Percentiles rank a stretch among this genome's conserved stretches.
Evolutionary conservation across 2,113 vertebrate species (phyloP).

Genomic region (Lontra canadensis): DNA sequence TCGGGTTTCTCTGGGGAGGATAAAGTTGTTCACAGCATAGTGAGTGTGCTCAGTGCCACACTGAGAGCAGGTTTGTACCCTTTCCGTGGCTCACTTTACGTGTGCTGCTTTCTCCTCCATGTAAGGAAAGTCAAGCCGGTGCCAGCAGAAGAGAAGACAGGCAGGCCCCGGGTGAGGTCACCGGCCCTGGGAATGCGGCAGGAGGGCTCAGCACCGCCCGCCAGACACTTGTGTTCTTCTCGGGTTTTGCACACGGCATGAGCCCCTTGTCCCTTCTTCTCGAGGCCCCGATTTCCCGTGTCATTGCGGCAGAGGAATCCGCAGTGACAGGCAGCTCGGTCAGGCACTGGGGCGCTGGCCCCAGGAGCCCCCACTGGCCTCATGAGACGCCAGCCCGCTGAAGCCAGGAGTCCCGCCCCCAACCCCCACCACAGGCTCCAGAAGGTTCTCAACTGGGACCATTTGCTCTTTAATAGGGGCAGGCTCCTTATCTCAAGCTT

Average conservation of each 20-base stretch:
- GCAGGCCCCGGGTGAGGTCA: rapidly evolving
- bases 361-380: too few relatives aligned
- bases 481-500: neutral
- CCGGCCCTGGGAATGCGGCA: neutral
- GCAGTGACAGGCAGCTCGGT: rapidly evolving
- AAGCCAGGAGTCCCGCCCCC: neutral
- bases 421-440: neutral
- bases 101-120: neutral
- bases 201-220: rapidly evolving
- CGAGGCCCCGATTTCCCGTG: rapidly evolving
- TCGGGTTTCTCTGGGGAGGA: neutral
- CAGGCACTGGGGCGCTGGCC: neutral
- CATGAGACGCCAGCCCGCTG: rapidly evolving
- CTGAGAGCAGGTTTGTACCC: rapidly evolving
- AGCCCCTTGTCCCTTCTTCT: neutral
- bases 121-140: neutral
- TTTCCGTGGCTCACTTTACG: rapidly evolving
- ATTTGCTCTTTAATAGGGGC: neutral
- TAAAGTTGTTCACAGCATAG: rapidly evolving
- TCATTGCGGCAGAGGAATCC: neutral
- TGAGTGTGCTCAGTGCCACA: too few relatives aligned
- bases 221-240: neutral
- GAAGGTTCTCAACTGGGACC: neutral
- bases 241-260: rapidly evolving
- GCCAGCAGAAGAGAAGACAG: neutral